phyloP scores from a whole-genome alignment of 2,797 vertebrate species.

The Nasua narica region DNA sequence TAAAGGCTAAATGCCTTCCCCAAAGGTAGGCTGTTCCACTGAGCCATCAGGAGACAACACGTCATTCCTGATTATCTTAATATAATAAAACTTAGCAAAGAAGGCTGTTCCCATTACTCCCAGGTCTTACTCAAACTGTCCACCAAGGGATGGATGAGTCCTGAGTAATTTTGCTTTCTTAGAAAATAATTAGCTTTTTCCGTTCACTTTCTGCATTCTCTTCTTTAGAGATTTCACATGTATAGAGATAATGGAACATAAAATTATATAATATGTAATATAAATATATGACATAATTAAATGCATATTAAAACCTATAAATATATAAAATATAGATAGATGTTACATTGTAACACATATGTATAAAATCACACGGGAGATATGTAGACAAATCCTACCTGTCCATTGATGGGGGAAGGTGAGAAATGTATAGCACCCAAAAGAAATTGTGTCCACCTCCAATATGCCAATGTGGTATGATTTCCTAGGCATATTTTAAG shows the following conservation, averaged over 20 bases:
- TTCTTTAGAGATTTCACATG: background rate
- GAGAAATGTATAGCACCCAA: background rate
- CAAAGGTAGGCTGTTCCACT: background rate
- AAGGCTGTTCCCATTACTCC: background rate
- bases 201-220: background rate
- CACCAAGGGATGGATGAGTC: background rate
- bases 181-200: background rate
- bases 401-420: background rate
- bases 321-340: background rate
- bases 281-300: background rate
- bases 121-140: background rate
- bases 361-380: background rate
- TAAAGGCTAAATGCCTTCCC: background rate
- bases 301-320: background rate
- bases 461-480: background rate
- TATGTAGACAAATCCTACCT: background rate
- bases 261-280: background rate
- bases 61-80: background rate
- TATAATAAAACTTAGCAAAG: background rate
- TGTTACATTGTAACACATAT: background rate
- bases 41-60: background rate
- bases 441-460: background rate
- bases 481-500: background rate
- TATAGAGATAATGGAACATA: background rate
- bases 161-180: background rate